Evolutionary conservation across 2,888 invertebrate species (phyloP).

Genomic region (Celastrina argiolus): DNA sequence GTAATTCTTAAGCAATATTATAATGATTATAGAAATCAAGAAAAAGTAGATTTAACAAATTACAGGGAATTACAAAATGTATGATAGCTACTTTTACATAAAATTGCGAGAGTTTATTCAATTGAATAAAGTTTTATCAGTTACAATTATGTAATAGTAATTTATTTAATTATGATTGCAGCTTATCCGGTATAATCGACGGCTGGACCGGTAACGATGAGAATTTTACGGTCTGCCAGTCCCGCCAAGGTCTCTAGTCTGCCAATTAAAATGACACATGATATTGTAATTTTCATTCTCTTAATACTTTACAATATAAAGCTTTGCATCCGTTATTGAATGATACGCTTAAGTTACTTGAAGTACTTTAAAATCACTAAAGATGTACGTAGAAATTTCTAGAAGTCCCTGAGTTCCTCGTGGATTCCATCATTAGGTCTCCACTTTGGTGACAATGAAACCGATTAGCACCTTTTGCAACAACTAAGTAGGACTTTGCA

Average conservation of each 20-base stretch:
- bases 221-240: conserved; percentile 17
- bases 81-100: not conserved
- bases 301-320: conserved; percentile 11
- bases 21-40: no score
- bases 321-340: no score
- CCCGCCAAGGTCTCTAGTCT: conserved; percentile 4
- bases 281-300: not conserved
- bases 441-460: no score
- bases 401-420: no score
- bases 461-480: no score
- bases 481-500: no score
- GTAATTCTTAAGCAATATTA: no score
- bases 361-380: no score
- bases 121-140: not conserved
- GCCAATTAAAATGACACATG: conserved; percentile 10
- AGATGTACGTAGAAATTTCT: no score
- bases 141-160: not conserved
- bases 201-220: conserved; percentile 7
- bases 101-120: not conserved
- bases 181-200: conserved; percentile 4
- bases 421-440: no score
- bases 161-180: conserved; percentile 5
- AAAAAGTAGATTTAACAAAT: no score
- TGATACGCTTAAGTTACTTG: not conserved
- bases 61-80: not conserved